Evolutionary conservation across 2,113 vertebrate genomes (phyloP).

Genomic region (Festucalex cinctus): DNA sequence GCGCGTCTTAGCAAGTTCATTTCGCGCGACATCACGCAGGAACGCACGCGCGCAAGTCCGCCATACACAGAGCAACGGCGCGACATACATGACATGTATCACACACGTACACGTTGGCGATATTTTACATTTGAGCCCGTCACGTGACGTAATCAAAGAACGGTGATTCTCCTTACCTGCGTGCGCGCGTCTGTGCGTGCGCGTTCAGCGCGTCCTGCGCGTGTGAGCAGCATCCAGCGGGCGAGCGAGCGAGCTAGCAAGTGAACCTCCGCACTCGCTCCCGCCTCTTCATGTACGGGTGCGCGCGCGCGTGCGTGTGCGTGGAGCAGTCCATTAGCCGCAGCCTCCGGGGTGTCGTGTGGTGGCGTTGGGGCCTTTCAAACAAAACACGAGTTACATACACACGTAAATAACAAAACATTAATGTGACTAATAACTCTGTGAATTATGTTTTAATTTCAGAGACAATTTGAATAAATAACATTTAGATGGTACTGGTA

Average conservation of each 20-base stretch:
- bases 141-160: background rate
- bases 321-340: slow-evolving; percentile 33
- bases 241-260: background rate
- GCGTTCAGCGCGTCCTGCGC: slow-evolving; percentile 11
- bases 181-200: background rate
- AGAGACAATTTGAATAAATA: background rate
- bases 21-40: background rate
- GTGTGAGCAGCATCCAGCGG: background rate
- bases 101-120: too few relatives aligned
- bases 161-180: slow-evolving; percentile 4
- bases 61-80: background rate
- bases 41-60: background rate
- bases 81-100: background rate
- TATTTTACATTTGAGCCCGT: background rate
- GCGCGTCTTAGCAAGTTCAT: background rate
- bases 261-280: slow-evolving; percentile 3
- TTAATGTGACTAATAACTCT: background rate
- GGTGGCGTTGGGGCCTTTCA: background rate
- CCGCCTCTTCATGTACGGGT: background rate
- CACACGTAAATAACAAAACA: background rate
- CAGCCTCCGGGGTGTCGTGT: slow-evolving; percentile 1
- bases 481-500: background rate
- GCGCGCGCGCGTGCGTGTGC: background rate
- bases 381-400: slow-evolving; percentile 15
- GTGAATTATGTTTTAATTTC: background rate